Percentiles rank a stretch among this genome's conserved stretches.
Conservation (phyloP, 1,140 invertebrate species). For the Saxidomus purpurata region DNA sequence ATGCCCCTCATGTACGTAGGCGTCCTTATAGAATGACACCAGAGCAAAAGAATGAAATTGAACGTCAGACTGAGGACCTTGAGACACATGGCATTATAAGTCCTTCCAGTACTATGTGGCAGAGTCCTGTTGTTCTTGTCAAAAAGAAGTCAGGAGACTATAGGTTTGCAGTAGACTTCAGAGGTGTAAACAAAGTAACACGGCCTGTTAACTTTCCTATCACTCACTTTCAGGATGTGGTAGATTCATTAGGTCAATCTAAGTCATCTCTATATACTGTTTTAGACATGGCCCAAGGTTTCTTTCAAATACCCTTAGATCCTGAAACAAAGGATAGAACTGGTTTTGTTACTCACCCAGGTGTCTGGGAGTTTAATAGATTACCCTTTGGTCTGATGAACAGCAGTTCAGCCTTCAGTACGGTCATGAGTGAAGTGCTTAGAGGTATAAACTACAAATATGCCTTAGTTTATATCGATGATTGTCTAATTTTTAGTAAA, state of each 20-base stretch:
- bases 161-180: slow-evolving; percentile 69
- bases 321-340: slow-evolving; percentile 60
- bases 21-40: slow-evolving; percentile 50
- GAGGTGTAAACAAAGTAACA: slow-evolving; percentile 51
- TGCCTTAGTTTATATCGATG: slow-evolving; percentile 68
- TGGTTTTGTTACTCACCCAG: slow-evolving; percentile 39
- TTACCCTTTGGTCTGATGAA: slow-evolving; percentile 72
- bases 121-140: slow-evolving; percentile 67
- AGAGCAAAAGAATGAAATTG: slow-evolving; percentile 47
- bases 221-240: slow-evolving; percentile 36
- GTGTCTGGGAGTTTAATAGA: slow-evolving; percentile 54
- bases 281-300: slow-evolving; percentile 68
- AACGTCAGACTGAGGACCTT: slow-evolving; percentile 60
- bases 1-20: slow-evolving; percentile 36
- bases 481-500: slow-evolving; percentile 72
- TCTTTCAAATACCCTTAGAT: slow-evolving; percentile 68
- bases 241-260: slow-evolving; percentile 41
- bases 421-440: slow-evolving; percentile 75
- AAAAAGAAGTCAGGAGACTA: slow-evolving; percentile 66
- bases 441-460: slow-evolving; percentile 69
- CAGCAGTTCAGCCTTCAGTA: slow-evolving; percentile 46
- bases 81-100: slow-evolving; percentile 35
- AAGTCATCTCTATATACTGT: slow-evolving; percentile 30
- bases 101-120: slow-evolving; percentile 48
- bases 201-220: slow-evolving; percentile 52